Base-by-base conservation (phyloP, 2,797 vertebrate species). In the Malacoraja senta region DNA sequence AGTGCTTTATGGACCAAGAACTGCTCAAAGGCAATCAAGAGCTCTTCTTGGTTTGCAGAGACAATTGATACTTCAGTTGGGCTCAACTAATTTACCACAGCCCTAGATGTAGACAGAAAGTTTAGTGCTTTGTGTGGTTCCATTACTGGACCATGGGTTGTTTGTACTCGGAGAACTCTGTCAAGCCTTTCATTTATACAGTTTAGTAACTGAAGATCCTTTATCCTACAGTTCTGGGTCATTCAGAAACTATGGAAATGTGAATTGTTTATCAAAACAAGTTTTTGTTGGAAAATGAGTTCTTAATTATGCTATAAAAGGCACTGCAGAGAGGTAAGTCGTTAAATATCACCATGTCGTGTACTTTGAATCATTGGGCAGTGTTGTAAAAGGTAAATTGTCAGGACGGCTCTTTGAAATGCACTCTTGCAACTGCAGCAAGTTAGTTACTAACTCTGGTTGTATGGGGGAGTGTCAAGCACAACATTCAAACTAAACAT, bases 221-320 rank as follows among this genome's bases (percentile, higher is more conserved):
- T 68, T 68, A 88, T 8, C 19, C 21, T 19, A 88, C 65, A 88
- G 8, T 35, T 88, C 61, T 88, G 84, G 17, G 17, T 68, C n/a
- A 88, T 61, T 61, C 7, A 84, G n/a, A 88, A 88, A 32, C n/a
- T 88, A 88, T 88, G 84, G 84, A 65, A 88, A 24, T 68, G 17
- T 68, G 77, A 88, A 21, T 88, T 0, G 12, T 68, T 63, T 8
- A 35, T 88, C n/a, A 24, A 68, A 68, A 32, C 61, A 88, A 35
- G 17, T 68, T 88, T 88, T 68, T 32, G 29, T 65, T 88, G n/a
- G 63, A 68, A 88, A 68, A 17, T 68, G 3, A 53, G 44, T 53
- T 6, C 44, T 53, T 53, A 53, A 53, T 53, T 53, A 53, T 92
- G 72, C 90, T 58, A 29, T 92, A 72, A 92, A 92, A 17, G 29